Conservation (phyloP, 2,888 invertebrate species). For the Sesia apiformis region DNA sequence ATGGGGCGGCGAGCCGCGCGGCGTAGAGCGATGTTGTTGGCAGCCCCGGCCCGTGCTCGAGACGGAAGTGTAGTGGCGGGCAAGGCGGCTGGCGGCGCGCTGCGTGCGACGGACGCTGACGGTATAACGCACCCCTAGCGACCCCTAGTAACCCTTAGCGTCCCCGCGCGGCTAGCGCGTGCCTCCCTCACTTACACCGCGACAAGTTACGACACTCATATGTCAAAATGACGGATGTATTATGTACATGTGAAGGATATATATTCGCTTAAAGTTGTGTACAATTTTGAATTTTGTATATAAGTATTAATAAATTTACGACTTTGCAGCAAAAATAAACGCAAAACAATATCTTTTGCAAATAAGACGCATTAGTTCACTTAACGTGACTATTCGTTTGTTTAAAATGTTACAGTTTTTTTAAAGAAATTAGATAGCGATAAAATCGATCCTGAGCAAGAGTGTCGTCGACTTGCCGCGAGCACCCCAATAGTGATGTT, state of each 20-base stretch:
- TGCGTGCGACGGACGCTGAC: conserved; percentile 69
- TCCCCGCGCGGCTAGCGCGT: not conserved
- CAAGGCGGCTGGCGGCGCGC: conserved; percentile 66
- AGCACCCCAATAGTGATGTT: conserved; percentile 43
- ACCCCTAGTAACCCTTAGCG: not conserved
- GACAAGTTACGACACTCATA: not conserved
- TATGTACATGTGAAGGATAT: too few species aligned
- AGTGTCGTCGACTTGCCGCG: conserved; percentile 49
- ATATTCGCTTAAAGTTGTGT: too few species aligned
- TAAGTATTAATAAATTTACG: too few species aligned
- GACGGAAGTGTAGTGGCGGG: conserved; percentile 74
- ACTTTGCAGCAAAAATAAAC: too few species aligned
- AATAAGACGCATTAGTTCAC: too few species aligned
- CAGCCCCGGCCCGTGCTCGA: conserved; percentile 69
- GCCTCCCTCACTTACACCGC: not conserved
- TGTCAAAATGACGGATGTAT: not conserved
- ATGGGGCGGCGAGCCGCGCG: conserved; percentile 64
- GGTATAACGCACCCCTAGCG: conserved; percentile 38
- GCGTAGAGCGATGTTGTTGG: conserved; percentile 70
- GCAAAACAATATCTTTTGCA: too few species aligned
- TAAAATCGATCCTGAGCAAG: not conserved
- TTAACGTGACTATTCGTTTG: too few species aligned
- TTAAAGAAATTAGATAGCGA: too few species aligned
- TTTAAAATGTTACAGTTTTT: too few species aligned
- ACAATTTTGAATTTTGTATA: too few species aligned